Evolutionary conservation across 1,140 invertebrate genomes (phyloP), one percentile per base, ranked within the genome.

Genomic region (Trachymyrmex cornetzi): DNA sequence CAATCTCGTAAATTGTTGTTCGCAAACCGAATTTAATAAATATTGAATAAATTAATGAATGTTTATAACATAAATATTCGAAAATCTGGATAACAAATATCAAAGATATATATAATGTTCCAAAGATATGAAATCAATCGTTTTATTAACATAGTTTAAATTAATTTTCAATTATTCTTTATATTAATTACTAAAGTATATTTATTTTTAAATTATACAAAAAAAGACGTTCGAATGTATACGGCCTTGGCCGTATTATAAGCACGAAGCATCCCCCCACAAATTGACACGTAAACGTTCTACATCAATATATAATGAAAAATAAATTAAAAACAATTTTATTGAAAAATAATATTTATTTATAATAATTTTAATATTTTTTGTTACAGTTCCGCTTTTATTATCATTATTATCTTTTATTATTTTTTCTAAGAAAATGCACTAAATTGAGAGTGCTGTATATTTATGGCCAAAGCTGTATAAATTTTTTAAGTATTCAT

Each of bases 111-210:
- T 72, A 53, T 53, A 72, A 64, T 34, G 9, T 66, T 66, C 34
- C 63, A 34, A 5, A 69, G 16, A 72, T 55, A 55, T 34, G 19
- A 72, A 55, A 50, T 55, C 7, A 53, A 5, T 30, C 12, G 1
- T 74, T 75, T 9, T 75, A 38, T 22, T 24, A 75, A 75, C 3
- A 16, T 19, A 14, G 16, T 16, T 59, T 19, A 59, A 75, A 75
- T 57, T 38, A 16, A 75, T 59, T 59, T 38, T 59, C 3, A 57
- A 38, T 59, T 38, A 12, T 16, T 44, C 1, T 59, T 34, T 3
- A 57, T 59, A 57, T 59, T 77, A 5, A 44, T 57, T 38, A 57
- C 14, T 34, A 44, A 77, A 61, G 24, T 19, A 61, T 24, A 59
- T 74, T 34, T 74, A 14, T 57, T 59, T 75, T 38, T 30, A 38